Percentiles rank a stretch among this genome's conserved stretches.
Conservation (phyloP, 2,797 vertebrate genomes). For the Nyctalus aviator region DNA sequence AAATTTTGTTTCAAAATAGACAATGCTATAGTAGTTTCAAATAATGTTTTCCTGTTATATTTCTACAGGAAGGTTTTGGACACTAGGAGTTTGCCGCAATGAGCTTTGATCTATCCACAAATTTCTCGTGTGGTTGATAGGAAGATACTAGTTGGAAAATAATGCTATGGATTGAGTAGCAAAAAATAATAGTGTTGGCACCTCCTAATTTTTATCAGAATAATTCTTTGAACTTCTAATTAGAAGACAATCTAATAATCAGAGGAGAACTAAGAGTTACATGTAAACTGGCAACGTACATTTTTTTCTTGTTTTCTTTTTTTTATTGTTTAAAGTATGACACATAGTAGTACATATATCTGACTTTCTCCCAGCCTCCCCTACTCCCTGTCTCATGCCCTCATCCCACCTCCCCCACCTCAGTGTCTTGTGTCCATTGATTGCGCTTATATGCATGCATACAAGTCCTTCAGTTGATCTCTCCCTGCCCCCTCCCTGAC, state of each 20-base stretch:
- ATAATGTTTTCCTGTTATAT: background rate
- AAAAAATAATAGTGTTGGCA: background rate
- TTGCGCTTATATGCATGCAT: too few relatives aligned
- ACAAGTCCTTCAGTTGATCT: too few relatives aligned
- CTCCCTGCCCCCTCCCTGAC: too few relatives aligned
- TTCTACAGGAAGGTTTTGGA: background rate
- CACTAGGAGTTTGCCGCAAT: background rate
- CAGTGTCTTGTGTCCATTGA: too few relatives aligned
- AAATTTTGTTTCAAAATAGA: background rate
- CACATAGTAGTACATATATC: too few relatives aligned
- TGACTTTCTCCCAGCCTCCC: too few relatives aligned
- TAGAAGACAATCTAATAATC: background rate
- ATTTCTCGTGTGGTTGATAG: background rate
- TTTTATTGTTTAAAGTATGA: too few relatives aligned
- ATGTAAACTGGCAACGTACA: background rate
- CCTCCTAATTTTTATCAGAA: conserved; percentile 33
- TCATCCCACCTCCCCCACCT: too few relatives aligned
- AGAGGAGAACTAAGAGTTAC: background rate
- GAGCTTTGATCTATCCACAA: background rate
- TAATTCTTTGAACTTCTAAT: conserved; percentile 28
- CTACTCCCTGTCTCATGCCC: too few relatives aligned
- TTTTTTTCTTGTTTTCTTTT: too few relatives aligned
- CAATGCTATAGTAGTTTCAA: background rate
- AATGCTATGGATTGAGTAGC: background rate
- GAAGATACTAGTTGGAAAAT: background rate